These are phyloP conservation scores for Mugil cephalus DNA, from an alignment of 2,113 vertebrate genomes.

Conservation along the genomic window DNA sequence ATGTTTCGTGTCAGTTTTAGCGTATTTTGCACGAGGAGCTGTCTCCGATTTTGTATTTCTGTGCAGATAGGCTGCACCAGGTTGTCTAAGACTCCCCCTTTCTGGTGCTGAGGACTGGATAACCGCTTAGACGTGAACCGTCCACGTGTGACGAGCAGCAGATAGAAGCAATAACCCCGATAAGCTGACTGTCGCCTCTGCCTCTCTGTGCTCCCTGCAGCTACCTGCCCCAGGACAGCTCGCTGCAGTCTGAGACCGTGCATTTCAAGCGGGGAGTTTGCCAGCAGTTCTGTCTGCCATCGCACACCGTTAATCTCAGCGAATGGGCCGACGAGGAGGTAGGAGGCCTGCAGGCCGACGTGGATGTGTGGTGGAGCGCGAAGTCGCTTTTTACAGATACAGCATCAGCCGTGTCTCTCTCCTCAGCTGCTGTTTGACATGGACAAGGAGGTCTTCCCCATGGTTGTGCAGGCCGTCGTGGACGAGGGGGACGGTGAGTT, in stretches of 20 bases:
- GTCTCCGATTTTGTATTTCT: constrained; percentile 1
- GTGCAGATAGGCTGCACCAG: neutral
- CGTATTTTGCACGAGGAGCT: constrained; percentile 18
- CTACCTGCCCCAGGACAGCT: constrained; percentile 93
- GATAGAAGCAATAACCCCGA: neutral
- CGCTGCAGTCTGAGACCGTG: constrained; percentile 95
- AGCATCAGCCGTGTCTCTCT: neutral
- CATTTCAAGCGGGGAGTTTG: constrained; percentile 94
- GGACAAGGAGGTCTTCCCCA: constrained; percentile 95
- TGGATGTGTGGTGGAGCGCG: neutral
- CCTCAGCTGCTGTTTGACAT: constrained; percentile 92
- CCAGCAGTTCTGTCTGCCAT: constrained; percentile 97
- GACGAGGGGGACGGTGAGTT: constrained; percentile 91
- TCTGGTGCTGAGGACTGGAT: neutral
- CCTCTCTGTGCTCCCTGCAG: constrained; percentile 71
- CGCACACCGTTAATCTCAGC: constrained; percentile 94
- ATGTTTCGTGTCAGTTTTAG: neutral
- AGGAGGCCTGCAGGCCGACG: neutral
- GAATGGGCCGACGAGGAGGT: constrained; percentile 98
- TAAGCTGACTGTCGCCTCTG: neutral
- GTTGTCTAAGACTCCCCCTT: neutral
- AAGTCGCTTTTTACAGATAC: neutral
- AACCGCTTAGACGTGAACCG: no score
- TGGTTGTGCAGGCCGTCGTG: constrained; percentile 96
- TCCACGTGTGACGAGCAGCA: neutral